Evolutionary conservation across 1,140 invertebrate genomes (phyloP).

Genomic region (Pygmarrhopalites habei): DNA sequence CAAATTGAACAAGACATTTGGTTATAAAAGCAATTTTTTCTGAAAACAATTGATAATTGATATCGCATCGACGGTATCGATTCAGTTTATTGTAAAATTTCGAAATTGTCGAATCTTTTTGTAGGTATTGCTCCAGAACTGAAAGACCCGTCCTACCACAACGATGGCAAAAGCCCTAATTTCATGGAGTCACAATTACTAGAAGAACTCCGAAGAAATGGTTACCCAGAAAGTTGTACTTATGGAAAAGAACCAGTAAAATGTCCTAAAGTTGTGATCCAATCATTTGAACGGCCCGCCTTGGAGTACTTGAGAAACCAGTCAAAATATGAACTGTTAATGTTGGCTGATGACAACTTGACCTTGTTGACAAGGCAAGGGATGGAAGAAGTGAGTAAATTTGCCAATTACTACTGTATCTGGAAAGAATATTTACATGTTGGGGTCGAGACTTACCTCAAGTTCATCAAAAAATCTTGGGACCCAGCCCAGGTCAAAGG

Average conservation of each 20-base stretch:
- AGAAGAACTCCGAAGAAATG: background rate
- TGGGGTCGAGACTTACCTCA: constrained; percentile 14
- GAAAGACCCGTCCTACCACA: constrained; percentile 25
- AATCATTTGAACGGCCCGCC: constrained; percentile 23
- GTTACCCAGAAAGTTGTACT: background rate
- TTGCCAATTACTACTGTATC: constrained; percentile 13
- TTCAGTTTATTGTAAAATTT: too few species aligned
- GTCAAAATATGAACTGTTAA: constrained; percentile 10
- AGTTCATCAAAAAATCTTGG: background rate
- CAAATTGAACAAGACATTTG: constrained; percentile 18
- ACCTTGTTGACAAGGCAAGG: background rate
- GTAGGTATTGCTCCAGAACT: constrained; percentile 32
- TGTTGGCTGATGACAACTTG: constrained; percentile 7
- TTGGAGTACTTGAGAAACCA: constrained; percentile 17
- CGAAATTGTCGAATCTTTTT: too few species aligned
- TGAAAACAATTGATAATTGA: too few species aligned
- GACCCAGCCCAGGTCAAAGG: constrained; percentile 1
- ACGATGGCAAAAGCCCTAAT: background rate
- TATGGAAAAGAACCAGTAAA: background rate
- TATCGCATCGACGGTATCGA: too few species aligned
- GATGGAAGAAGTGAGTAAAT: constrained; percentile 11
- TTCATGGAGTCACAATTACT: constrained; percentile 26
- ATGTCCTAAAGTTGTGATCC: constrained; percentile 26
- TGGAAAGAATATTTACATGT: constrained; percentile 29
- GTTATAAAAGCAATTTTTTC: too few species aligned